Base-by-base conservation (phyloP, 2,888 invertebrate species). In the Arenicola marina region DNA sequence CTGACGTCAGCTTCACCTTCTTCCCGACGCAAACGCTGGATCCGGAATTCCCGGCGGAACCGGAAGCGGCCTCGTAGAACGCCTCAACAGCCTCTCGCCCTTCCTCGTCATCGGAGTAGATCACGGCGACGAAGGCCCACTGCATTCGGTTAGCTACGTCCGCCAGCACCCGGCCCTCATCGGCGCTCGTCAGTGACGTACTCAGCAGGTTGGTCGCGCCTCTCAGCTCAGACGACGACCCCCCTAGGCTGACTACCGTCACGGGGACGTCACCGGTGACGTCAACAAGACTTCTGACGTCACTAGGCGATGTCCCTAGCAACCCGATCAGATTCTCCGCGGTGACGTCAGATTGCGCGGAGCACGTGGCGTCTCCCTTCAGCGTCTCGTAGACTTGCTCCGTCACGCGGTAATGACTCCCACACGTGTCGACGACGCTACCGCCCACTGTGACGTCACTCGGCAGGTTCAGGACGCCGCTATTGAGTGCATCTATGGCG, bases 401-500 rank as follows among this genome's bases (percentile, higher is more conserved):
- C 11, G 81, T 77, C 2, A 82, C 78, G 33, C 79, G 71, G 66
- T 74, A 73, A 2, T 75, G 69, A 53, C 76, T 72, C 32, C 76
- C 75, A 62, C 84, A 84, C 32, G 80, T 79, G 67, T 84, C 84
- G 32, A 84, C 70, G 2, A 80, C 78, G 2, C 82, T 64, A 2
- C 80, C 83, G n/a, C 83, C 78, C 43, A 80, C 72, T 54, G 75
- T 72, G 34, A 48, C 26, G 7, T 11, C 77, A 65, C 2, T 73
- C 73, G 24, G 71, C 69, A 46, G 75, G 69, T 44, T 74, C 1
- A 60, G 21, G 4, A 31, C 57, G 3, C 60, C 59, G 46, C 72
- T 70, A 69, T 84, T 84, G 29, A 84, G 76, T 15, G 74, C 65
- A 48, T 81, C 76, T 26, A 85, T 75, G 4, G 84, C 84, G 68